A percentile compares a stretch with the other conserved stretches of the same genome.
phyloP scores from a whole-genome alignment of 2,888 invertebrate genomes.

The Plagodis dolabraria region DNA sequence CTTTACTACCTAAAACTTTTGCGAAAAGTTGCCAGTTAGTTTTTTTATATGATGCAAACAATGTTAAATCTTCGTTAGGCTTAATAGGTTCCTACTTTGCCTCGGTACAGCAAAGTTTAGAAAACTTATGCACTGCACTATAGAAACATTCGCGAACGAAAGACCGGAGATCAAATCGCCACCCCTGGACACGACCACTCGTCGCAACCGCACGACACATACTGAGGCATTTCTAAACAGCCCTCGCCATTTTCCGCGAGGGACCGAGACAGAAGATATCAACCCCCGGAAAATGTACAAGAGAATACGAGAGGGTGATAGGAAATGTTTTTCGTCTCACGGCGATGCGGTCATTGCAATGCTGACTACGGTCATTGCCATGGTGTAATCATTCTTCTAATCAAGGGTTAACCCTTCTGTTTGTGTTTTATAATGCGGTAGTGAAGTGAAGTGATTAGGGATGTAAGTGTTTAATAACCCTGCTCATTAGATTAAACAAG shows the following conservation, averaged over 20 bases:
- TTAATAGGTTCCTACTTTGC: conserved; percentile 5
- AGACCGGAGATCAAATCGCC: conserved; percentile 45
- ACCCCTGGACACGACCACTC: conserved; percentile 48
- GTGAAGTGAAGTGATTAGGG: conserved; percentile 27
- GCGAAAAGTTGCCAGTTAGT: neutral
- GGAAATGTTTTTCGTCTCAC: conserved; percentile 72
- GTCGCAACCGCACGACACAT: conserved; percentile 64
- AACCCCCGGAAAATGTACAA: conserved; percentile 46
- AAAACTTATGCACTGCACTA: conserved; percentile 51
- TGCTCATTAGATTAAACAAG: conserved; percentile 2
- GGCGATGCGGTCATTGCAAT: conserved; percentile 79
- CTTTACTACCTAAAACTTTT: conserved; percentile 11
- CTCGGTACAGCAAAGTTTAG: conserved; percentile 35
- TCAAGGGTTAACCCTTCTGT: conserved; percentile 44
- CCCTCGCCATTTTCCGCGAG: conserved; percentile 72
- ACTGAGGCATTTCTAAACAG: conserved; percentile 69
- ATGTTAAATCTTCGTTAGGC: conserved; percentile 1
- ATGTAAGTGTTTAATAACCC: conserved; percentile 21
- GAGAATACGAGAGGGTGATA: conserved; percentile 56
- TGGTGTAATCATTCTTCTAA: conserved; percentile 63
- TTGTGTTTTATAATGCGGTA: conserved; percentile 34
- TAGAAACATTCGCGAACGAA: conserved; percentile 45
- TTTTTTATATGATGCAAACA: neutral
- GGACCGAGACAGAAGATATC: conserved; percentile 52
- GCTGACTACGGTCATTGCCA: conserved; percentile 78